A percentile compares a stretch with the other conserved stretches of the same genome.
Evolutionary conservation across 2,113 vertebrate genomes (phyloP).

Genomic region (Typhlomys cinereus): DNA sequence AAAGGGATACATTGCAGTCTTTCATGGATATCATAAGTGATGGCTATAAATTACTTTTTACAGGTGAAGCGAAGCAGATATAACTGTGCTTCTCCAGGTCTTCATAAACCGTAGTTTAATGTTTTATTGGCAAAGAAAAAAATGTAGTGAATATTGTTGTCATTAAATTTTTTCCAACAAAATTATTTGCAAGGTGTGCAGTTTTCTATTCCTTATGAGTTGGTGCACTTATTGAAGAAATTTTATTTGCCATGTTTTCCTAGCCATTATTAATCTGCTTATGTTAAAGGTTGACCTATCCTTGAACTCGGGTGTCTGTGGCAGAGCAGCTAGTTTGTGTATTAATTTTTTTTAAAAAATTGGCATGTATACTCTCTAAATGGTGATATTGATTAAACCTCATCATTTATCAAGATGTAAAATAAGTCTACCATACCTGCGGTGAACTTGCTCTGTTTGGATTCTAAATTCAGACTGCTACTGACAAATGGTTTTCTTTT

Average conservation of each 20-base stretch:
- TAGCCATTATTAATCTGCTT: background rate
- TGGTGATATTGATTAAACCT: background rate
- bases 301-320: background rate
- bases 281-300: background rate
- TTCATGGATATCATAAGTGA: background rate
- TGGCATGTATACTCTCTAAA: background rate
- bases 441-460: background rate
- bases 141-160: no score
- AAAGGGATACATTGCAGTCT: background rate
- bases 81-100: background rate
- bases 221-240: background rate
- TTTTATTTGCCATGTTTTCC: slow-evolving; percentile 18
- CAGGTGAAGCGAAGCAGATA: background rate
- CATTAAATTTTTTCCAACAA: no score
- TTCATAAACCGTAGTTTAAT: no score
- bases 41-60: background rate
- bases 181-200: background rate
- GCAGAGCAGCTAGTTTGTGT: background rate
- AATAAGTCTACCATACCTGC: background rate
- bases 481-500: background rate
- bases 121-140: no score
- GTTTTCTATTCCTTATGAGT: background rate
- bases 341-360: background rate
- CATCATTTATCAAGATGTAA: slow-evolving; percentile 6
- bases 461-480: background rate